A percentile compares a stretch with the other conserved stretches of the same genome.
Conservation (phyloP, 2,113 vertebrate genomes). For the Odontophorus gujanensis region DNA sequence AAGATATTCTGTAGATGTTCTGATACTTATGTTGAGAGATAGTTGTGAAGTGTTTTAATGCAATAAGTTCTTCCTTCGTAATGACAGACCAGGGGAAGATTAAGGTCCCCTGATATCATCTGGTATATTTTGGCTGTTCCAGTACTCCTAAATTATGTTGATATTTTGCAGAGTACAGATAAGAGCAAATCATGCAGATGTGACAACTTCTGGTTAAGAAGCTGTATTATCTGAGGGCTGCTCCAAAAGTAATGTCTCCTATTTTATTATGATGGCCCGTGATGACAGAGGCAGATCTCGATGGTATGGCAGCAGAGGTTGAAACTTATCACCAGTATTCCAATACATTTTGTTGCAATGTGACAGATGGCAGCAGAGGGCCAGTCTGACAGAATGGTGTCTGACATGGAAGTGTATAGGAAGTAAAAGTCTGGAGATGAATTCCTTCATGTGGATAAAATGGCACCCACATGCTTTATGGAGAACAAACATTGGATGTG, state of each 20-base stretch:
- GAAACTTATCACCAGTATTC: background rate
- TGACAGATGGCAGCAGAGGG: too few relatives aligned
- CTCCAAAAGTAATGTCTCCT: background rate
- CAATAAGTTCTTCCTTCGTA: background rate
- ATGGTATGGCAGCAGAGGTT: background rate
- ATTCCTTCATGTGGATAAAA: too few relatives aligned
- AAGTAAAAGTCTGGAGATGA: too few relatives aligned
- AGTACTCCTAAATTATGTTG: background rate
- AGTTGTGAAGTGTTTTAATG: background rate
- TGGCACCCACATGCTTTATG: too few relatives aligned
- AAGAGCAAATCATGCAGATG: background rate
- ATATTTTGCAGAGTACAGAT: background rate
- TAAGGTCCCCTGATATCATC: background rate
- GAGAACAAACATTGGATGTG: too few relatives aligned
- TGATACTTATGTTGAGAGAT: background rate
- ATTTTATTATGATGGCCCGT: background rate
- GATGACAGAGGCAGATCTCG: background rate
- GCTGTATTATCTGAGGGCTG: background rate
- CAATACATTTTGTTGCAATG: background rate
- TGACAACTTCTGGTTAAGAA: background rate
- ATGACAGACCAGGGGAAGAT: background rate
- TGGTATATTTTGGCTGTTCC: background rate
- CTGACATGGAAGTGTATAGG: too few relatives aligned
- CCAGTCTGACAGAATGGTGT: too few relatives aligned
- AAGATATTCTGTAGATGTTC: background rate